phyloP scores from a whole-genome alignment of 2,113 vertebrate genomes.

The Cardinalis cardinalis region DNA sequence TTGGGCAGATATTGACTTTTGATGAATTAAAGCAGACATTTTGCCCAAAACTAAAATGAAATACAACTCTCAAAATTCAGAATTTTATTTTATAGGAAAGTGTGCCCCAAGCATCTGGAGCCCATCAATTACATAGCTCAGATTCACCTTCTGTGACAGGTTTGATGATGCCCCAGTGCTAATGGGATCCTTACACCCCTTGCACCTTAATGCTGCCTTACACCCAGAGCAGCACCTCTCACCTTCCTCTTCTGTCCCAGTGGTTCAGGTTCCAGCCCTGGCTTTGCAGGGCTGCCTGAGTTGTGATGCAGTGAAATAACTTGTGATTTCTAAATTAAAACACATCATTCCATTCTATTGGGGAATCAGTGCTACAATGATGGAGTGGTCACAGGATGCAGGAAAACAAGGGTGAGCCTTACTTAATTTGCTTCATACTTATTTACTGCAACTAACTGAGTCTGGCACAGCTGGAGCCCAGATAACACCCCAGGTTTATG shows the following conservation, averaged over 20 bases:
- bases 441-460: neutral
- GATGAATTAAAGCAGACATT: neutral
- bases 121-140: rapidly evolving
- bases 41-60: neutral
- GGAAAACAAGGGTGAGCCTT: neutral
- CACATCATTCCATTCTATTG: neutral
- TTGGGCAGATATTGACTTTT: neutral
- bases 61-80: neutral
- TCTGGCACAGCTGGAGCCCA: neutral
- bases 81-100: neutral
- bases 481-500: neutral
- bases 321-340: neutral
- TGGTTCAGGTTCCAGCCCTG: neutral
- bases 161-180: neutral
- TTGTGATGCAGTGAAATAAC: neutral
- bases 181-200: neutral
- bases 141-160: neutral
- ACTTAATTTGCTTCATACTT: neutral
- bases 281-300: neutral
- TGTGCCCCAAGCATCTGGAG: neutral
- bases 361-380: neutral
- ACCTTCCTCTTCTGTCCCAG: neutral
- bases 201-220: neutral
- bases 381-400: neutral
- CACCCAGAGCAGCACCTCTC: neutral